Evolutionary conservation across 23 tunicate genomes (phyloP).

Genomic region (Halocynthia aurantium): DNA sequence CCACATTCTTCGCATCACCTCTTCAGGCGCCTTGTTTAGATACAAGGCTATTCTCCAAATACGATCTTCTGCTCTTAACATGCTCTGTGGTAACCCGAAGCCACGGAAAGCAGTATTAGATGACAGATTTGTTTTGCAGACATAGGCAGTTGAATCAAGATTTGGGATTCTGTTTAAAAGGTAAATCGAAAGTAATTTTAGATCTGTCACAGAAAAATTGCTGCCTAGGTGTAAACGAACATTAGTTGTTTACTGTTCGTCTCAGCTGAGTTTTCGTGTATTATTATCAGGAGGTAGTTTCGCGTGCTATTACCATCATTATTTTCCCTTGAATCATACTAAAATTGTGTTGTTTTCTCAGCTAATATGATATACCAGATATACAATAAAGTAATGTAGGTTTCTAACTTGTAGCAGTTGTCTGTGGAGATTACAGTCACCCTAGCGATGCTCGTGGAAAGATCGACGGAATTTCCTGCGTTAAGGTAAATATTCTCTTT

Average conservation of each 20-base stretch:
- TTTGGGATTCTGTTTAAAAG: constrained; percentile 30
- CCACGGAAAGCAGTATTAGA: constrained; percentile 50
- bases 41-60: constrained; percentile 13
- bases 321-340: too few species aligned
- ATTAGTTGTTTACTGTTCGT: too few species aligned
- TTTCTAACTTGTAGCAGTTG: constrained; percentile 27
- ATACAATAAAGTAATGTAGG: neutral
- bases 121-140: constrained; percentile 26
- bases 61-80: constrained; percentile 30
- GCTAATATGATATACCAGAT: neutral
- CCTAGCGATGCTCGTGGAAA: constrained; percentile 8
- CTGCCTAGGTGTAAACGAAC: too few species aligned
- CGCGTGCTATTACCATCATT: too few species aligned
- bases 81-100: constrained; percentile 22
- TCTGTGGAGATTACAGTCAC: constrained; percentile 7
- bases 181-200: too few species aligned
- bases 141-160: constrained; percentile 23
- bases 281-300: too few species aligned
- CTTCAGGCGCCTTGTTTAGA: constrained; percentile 14
- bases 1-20: neutral
- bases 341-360: neutral
- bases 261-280: too few species aligned
- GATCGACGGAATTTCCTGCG: constrained; percentile 28
- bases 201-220: too few species aligned
- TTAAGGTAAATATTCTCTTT: constrained; percentile 20